Evolutionary conservation across 2,113 vertebrate genomes (phyloP), one percentile per base, ranked within the genome.

Genomic region (Hipposideros armiger): DNA sequence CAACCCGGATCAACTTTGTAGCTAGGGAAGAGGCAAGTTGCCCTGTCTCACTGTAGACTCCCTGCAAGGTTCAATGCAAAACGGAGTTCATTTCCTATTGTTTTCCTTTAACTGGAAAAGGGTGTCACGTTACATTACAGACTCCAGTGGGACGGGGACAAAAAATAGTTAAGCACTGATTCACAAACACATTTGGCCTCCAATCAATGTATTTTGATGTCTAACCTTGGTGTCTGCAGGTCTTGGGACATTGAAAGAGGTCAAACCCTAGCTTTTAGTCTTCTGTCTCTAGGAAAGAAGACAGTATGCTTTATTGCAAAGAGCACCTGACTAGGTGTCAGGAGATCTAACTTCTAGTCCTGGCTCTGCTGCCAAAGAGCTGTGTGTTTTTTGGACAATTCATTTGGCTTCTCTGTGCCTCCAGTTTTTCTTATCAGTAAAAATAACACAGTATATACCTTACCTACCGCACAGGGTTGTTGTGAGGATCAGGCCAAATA

Each of bases 381-480:
- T 74, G 9, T 60, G 40, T 90, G 84, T 70, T 80, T 91, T 91
- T 78, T 69, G 47, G 64, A 93, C 28, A 89, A n/a, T 45, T 73
- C 42, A 42, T 3, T 76, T 80, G 36, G 32, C 60, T 85, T 70
- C 45, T 94, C 66, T 94, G 42, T 74, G 30, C 17, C 11, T 92
- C 84, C 64, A 91, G 69, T 91, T 90, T 90, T 95, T 84, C 58
- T 91, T 76, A 82, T 36, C 28, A 54, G 30, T 77, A 72, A 94
- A 83, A 94, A n/a, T 82, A 70, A 78, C 52, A 87, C 24, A 40
- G 8, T n/a, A 67, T 45, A 54, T 66, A 77, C 42, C 7, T 82
- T 83, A 70, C 15, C 40, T 73, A 47, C 20, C 26, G 94, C 50
- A 67, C 66, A 62, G n/a, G 13, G 28, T 66, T 82, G 69, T 92